Percentiles rank a stretch among this genome's conserved stretches.
phyloP scores from a whole-genome alignment of 2,113 vertebrate species.

The Enhydra lutris region DNA sequence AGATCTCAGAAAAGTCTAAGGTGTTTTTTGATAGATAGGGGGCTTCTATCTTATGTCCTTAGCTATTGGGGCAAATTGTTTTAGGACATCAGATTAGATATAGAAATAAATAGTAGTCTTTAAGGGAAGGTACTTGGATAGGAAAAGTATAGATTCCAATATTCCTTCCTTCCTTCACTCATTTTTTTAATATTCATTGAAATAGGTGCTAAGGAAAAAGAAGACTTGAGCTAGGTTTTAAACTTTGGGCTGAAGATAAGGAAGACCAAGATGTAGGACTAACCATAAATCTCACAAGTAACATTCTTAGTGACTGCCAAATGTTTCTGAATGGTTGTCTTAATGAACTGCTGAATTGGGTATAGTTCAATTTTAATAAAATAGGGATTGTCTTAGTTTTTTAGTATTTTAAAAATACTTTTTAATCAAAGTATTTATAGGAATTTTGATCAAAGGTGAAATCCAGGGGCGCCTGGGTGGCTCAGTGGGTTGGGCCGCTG shows the following conservation, averaged over 20 bases:
- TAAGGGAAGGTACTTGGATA: neutral
- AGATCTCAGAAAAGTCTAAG: neutral
- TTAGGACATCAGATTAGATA: neutral
- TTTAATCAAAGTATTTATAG: neutral
- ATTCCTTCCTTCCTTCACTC: neutral
- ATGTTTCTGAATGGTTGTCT: neutral
- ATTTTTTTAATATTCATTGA: slow-evolving; percentile 10
- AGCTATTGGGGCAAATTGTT: neutral
- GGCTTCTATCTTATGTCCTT: neutral
- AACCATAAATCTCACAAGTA: neutral
- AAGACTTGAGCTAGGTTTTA: neutral
- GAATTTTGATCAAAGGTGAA: slow-evolving; percentile 13
- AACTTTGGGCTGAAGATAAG: neutral
- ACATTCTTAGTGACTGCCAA: neutral
- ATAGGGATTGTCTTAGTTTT: neutral
- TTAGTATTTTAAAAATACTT: too few species aligned
- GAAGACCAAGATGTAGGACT: neutral
- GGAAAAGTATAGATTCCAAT: neutral
- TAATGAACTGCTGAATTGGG: neutral
- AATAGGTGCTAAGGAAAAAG: neutral
- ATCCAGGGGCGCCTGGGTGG: too few species aligned
- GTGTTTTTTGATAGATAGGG: neutral
- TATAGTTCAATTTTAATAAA: neutral
- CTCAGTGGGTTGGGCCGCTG: too few species aligned
- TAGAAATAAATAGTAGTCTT: neutral